Evolutionary conservation across 1,140 invertebrate genomes (phyloP).

Genomic region (Drosophila leontia): DNA sequence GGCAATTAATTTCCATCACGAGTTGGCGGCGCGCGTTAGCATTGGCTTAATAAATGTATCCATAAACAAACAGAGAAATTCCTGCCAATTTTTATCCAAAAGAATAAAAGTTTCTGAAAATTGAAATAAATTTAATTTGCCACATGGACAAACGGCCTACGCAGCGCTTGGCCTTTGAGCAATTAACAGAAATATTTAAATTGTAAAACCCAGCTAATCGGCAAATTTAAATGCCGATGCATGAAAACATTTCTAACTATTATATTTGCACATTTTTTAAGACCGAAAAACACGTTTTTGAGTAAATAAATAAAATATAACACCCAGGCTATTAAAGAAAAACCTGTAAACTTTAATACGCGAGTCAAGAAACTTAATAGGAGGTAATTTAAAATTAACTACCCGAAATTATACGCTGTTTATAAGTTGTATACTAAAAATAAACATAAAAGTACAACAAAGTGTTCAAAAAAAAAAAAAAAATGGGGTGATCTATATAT

Average conservation of each 20-base stretch:
- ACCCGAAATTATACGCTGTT: background rate
- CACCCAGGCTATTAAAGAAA: background rate
- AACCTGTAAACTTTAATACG: background rate
- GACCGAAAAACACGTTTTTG: background rate
- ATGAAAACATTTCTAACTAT: background rate
- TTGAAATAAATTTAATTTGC: conserved; percentile 32
- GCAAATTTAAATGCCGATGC: background rate
- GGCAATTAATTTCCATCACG: conserved; percentile 51
- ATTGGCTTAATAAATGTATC: conserved; percentile 37
- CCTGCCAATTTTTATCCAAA: conserved; percentile 11
- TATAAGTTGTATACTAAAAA: conserved; percentile 2
- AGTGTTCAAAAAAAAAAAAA: no score
- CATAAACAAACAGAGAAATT: conserved; percentile 52
- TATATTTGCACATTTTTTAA: conserved; percentile 2
- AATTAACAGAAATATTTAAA: conserved; percentile 17
- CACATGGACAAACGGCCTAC: conserved; percentile 9
- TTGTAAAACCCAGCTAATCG: conserved; percentile 8
- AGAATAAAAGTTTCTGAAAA: conserved; percentile 27
- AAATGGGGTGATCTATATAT: no score
- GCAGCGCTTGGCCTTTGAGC: background rate
- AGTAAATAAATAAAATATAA: conserved; percentile 5
- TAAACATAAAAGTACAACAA: background rate
- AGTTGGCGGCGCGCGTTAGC: conserved; percentile 17
- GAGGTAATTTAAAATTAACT: background rate
- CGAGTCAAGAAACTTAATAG: background rate